phyloP scores from a whole-genome alignment of 2,888 invertebrate species.

The Heliconius aoede region DNA sequence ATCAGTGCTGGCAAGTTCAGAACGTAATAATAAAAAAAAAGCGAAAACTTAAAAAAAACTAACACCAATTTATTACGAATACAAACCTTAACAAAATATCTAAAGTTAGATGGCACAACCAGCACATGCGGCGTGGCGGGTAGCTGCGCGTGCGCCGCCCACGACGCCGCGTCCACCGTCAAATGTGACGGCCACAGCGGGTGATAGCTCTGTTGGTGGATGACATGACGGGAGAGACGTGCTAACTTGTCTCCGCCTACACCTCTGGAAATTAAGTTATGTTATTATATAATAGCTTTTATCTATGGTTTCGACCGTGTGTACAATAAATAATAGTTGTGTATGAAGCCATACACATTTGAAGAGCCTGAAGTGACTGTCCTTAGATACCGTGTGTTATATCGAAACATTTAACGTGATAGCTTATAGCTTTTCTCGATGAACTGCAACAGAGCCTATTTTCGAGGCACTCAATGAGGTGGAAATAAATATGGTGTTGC shows the following conservation, averaged over 20 bases:
- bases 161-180: slow-evolving; percentile 87
- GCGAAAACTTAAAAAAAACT: not conserved
- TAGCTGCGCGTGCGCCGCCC: slow-evolving; percentile 88
- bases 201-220: slow-evolving; percentile 78
- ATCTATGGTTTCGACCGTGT: not conserved
- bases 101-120: slow-evolving; percentile 92
- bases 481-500: not conserved
- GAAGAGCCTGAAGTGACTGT: too few species aligned
- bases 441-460: not conserved
- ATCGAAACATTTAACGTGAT: too few species aligned
- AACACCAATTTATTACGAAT: not conserved
- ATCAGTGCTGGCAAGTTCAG: too few species aligned
- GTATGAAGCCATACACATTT: not conserved
- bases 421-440: not conserved
- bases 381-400: too few species aligned
- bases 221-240: slow-evolving; percentile 88
- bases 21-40: too few species aligned
- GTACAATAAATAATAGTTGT: not conserved
- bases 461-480: not conserved
- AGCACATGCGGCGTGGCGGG: slow-evolving; percentile 91
- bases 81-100: slow-evolving; percentile 90
- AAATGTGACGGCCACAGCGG: slow-evolving; percentile 89
- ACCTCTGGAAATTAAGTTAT: slow-evolving; percentile 55
- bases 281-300: not conserved
- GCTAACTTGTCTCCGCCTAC: slow-evolving; percentile 87